These are phyloP conservation scores for Denticeps clupeoides DNA, from an alignment of 2,797 vertebrate genomes.

Conservation along the genomic window DNA sequence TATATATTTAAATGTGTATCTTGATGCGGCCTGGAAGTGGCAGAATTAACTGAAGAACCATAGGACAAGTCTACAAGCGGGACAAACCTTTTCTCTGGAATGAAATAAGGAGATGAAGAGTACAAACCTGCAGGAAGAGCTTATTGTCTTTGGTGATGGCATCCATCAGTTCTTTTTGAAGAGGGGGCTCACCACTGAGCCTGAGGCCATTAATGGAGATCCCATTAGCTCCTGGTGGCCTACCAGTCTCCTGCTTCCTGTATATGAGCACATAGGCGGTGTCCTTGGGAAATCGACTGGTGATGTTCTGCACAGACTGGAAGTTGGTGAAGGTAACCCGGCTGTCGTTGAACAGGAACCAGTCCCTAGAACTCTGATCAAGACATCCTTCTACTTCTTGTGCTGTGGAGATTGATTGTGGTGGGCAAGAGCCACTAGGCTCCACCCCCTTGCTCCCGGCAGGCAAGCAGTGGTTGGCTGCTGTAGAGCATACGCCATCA, in stretches of 20 bases:
- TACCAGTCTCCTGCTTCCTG: conserved; percentile 71
- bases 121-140: conserved; percentile 87
- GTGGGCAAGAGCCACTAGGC: conserved; percentile 34
- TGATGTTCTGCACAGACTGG: conserved; percentile 95
- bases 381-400: conserved; percentile 48
- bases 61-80: too few species aligned
- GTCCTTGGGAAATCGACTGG: conserved; percentile 94
- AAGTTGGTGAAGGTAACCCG: conserved; percentile 94
- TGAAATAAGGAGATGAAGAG: too few species aligned
- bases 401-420: conserved; percentile 29
- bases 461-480: conserved; percentile 38
- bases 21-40: too few species aligned
- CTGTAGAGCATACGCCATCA: conserved; percentile 29
- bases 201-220: conserved; percentile 58
- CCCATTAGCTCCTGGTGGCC: conserved; percentile 34
- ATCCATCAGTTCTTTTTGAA: conserved; percentile 96
- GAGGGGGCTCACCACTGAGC: conserved; percentile 77
- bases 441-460: conserved; percentile 44
- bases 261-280: conserved; percentile 96
- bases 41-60: too few species aligned
- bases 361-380: conserved; percentile 69
- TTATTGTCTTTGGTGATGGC: conserved; percentile 98
- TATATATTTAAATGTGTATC: too few species aligned
- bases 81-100: too few species aligned
- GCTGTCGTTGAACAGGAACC: conserved; percentile 98